Percentiles rank a stretch among this genome's conserved stretches.
Conservation (phyloP, 1,140 invertebrate genomes). For the Lepidostoma basale region DNA sequence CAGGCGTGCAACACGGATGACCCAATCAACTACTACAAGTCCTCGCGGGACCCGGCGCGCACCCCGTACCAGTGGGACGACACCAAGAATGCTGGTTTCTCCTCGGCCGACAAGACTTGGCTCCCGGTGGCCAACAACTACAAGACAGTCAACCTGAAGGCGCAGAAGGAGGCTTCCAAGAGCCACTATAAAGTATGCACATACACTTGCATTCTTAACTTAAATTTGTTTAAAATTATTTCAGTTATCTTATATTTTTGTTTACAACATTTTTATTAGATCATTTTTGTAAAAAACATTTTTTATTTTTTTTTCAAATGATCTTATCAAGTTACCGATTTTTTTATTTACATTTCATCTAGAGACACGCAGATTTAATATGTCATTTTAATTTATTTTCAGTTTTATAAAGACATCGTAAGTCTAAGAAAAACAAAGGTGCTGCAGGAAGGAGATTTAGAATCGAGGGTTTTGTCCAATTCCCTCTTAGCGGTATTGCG, state of each 20-base stretch:
- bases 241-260: too few species aligned
- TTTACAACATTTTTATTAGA: too few species aligned
- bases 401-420: constrained; percentile 47
- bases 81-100: constrained; percentile 63
- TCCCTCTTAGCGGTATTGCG: constrained; percentile 49
- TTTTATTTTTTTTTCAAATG: too few species aligned
- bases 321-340: too few species aligned
- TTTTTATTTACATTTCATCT: too few species aligned
- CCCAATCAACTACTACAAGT: constrained; percentile 36
- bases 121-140: constrained; percentile 68
- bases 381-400: constrained; percentile 12
- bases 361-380: too few species aligned
- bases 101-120: constrained; percentile 63
- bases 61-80: constrained; percentile 70
- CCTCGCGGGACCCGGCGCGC: constrained; percentile 59
- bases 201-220: background rate
- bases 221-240: constrained; percentile 7
- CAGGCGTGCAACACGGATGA: constrained; percentile 56
- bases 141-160: constrained; percentile 59
- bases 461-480: constrained; percentile 47
- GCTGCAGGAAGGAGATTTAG: constrained; percentile 49
- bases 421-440: constrained; percentile 45
- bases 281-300: too few species aligned
- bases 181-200: constrained; percentile 60
- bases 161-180: constrained; percentile 48